These are phyloP conservation scores for Paguma larvata DNA, from an alignment of 2,797 vertebrate species.

Conservation along the genomic window DNA sequence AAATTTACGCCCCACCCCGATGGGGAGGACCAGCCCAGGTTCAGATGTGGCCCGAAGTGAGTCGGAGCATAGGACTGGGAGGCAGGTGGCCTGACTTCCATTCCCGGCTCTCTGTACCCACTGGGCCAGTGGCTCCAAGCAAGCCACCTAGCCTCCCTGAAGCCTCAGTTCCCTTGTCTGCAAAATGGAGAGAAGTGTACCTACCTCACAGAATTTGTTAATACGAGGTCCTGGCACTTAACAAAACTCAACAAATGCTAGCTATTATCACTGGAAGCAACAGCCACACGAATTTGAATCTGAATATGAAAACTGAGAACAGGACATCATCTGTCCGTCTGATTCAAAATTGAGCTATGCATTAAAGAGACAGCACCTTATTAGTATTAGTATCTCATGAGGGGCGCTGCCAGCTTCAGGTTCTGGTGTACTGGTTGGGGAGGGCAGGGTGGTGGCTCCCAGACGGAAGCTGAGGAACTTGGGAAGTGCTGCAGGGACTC, in stretches of 20 bases:
- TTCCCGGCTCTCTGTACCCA: neutral
- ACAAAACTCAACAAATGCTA: neutral
- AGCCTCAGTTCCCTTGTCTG: neutral
- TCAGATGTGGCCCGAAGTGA: neutral
- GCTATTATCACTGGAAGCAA: neutral
- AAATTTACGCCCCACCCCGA: neutral
- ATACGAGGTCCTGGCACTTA: neutral
- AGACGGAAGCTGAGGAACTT: neutral
- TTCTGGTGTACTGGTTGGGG: neutral
- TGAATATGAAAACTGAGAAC: conserved; percentile 19
- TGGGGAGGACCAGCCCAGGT: neutral
- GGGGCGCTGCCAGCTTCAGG: neutral
- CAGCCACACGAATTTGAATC: neutral
- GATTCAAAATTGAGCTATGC: neutral
- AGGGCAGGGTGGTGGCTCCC: neutral
- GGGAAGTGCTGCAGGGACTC: neutral
- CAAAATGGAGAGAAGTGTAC: neutral
- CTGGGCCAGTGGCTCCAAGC: neutral
- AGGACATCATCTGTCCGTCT: neutral
- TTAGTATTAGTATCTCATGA: neutral
- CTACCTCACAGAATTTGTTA: neutral
- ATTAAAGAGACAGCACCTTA: neutral
- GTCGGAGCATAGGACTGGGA: neutral
- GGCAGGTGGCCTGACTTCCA: neutral
- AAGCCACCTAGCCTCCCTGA: neutral